phyloP scores from a whole-genome alignment of 2,888 invertebrate species.

The Leucania comma region DNA sequence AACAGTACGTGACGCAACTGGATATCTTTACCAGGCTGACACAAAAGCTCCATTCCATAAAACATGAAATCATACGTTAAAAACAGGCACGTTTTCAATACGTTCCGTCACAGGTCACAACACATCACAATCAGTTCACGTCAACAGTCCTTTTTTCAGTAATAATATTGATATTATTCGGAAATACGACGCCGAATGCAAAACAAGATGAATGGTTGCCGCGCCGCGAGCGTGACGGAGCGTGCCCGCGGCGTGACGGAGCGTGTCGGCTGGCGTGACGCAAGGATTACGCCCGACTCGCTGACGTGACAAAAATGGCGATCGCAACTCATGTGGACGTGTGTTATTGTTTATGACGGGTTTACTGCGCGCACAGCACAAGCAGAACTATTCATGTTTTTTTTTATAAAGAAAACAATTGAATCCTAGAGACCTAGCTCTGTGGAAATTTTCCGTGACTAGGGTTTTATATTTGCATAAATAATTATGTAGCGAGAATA shows the following conservation, averaged over 20 bases:
- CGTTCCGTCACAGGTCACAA: constrained; percentile 17
- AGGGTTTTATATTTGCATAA: background rate
- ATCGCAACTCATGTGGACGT: constrained; percentile 19
- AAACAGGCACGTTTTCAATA: constrained; percentile 33
- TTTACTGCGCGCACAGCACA: constrained; percentile 1
- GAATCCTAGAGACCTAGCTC: background rate
- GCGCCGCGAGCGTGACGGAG: constrained; percentile 31
- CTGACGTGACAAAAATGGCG: constrained; percentile 54
- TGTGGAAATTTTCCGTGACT: background rate
- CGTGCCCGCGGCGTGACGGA: constrained; percentile 12
- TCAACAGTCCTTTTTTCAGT: constrained; percentile 46
- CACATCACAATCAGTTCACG: constrained; percentile 46
- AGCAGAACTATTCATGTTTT: background rate
- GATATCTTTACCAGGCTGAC: background rate
- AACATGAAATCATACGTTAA: constrained; percentile 11
- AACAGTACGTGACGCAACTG: background rate
- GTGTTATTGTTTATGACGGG: constrained; percentile 35
- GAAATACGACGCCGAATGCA: constrained; percentile 43
- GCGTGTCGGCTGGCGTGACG: constrained; percentile 34
- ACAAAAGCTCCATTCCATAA: constrained; percentile 1
- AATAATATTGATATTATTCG: constrained; percentile 54
- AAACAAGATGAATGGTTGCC: constrained; percentile 52
- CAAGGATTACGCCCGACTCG: constrained; percentile 38
- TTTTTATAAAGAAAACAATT: background rate
- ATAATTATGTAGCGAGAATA: too few relatives aligned